Evolutionary conservation across 2,797 vertebrate genomes (phyloP), one percentile per base, ranked within the genome.

Genomic region (Atherinosoma microstoma): DNA sequence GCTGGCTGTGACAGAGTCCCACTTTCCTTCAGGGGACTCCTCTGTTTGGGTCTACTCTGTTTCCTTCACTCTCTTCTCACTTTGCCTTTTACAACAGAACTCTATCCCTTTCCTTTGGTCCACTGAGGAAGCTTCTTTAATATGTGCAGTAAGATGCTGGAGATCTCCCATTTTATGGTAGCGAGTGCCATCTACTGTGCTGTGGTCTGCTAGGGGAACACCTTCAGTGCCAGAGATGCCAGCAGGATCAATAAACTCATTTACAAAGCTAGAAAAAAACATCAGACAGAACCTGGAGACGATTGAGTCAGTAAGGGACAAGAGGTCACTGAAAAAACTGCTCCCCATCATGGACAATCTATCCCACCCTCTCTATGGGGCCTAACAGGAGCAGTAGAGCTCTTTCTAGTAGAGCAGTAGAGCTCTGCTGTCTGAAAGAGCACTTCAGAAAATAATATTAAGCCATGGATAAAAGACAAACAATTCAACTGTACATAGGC

Each of bases 1-100:
- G 79, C 78, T 72, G 71, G 20, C 22, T 27, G 40, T 78, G 83
- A 76, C 73, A 49, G 56, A 84, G 80, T 59, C 1, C 80, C 76
- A 73, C 66, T 84, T 84, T 79, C 76, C 77, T 87, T 80, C 61
- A 67, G 75, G 78, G 75, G 64, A 67, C 80, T 73, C 32, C 35
- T 84, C 54, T 79, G 73, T 75, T 58, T 62, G 60, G 65, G 38
- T 60, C 49, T 54, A 16, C 77, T 77, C 51, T 53, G 10, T n/a
- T 54, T 57, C 42, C 34, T 63, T 47, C 35, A 2, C 20, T 30
- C 27, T 51, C 29, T 57, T 38, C 27, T 30, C 59, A 7, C 58
- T 75, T 67, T 38, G 42, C 60, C 27, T 80, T 71, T 67, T 35
- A 62, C 22, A 59, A 78, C 22, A 35, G 24, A 58, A 57, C 34